Conservation (phyloP, 1,140 invertebrate genomes). For the Drosophila simulans region DNA sequence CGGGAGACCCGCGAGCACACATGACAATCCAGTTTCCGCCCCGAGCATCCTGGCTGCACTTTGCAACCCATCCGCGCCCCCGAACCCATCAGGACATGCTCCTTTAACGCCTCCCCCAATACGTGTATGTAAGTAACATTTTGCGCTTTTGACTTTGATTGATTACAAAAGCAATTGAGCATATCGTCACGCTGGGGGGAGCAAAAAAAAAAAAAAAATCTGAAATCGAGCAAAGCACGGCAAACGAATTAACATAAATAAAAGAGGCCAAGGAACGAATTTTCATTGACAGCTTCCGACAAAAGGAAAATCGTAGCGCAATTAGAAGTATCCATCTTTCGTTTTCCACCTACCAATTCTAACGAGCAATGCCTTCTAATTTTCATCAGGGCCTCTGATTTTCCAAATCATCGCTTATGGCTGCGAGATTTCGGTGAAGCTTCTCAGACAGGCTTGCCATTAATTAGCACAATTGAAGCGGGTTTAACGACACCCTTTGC, state of each 20-base stretch:
- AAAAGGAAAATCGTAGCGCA: conserved; percentile 45
- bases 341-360: conserved; percentile 18
- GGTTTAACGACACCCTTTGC: conserved; percentile 13
- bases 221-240: conserved; percentile 7
- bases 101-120: conserved; percentile 5
- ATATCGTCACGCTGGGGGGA: conserved; percentile 37
- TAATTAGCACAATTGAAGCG: conserved; percentile 58
- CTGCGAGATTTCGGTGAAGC: conserved; percentile 24
- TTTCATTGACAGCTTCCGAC: conserved; percentile 61
- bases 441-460: conserved; percentile 40
- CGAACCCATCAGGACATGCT: neutral
- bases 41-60: conserved; percentile 48
- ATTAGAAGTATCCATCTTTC: conserved; percentile 43
- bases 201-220: conserved; percentile 23
- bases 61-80: conserved; percentile 8
- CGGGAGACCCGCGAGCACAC: conserved; percentile 27
- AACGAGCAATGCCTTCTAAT: conserved; percentile 52
- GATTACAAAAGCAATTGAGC: conserved; percentile 80
- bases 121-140: conserved; percentile 32
- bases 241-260: conserved; percentile 75
- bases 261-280: conserved; percentile 33
- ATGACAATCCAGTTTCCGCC: conserved; percentile 53
- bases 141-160: conserved; percentile 69
- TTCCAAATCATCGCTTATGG: conserved; percentile 33
- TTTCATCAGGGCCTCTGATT: conserved; percentile 27